Evolutionary conservation across 2,888 invertebrate species (phyloP), one percentile per base, ranked within the genome.

Genomic region (Drosophila pseudotakahashii): DNA sequence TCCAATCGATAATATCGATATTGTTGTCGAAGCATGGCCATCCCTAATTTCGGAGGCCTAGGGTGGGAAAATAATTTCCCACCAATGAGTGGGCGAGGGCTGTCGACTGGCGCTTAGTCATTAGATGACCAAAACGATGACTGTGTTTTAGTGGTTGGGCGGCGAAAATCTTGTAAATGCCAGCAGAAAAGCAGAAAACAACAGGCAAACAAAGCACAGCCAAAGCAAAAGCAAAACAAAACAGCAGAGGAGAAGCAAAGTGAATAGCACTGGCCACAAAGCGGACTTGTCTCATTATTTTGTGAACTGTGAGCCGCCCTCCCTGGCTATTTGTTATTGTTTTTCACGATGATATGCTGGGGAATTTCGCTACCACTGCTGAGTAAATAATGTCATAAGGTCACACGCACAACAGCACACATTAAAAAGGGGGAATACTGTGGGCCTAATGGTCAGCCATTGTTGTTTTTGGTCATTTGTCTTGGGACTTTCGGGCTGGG

Each of bases 281-380:
- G 41, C 62, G 68, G 53, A 73, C 52, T 58, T 58, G 66, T 58
- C 72, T 72, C 73, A 63, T 71, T 71, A 71, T 72, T 72, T 63
- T 63, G 50, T 45, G 63, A 55, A 55, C 51, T 63, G 50, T 45
- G 63, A 57, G 64, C 51, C 30, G 34, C 37, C 51, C 23, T 34
- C 32, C 52, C 26, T 37, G 53, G 39, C 48, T 47, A 60, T 66
- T 73, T 73, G 52, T 48, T 51, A 53, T 52, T 61, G 53, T 70
- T 41, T 57, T 48, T 42, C 16, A n/a, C 58, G 51, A 63, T 62
- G 62, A 62, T 63, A 50, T 48, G 62, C 62, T 50, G 39, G 62
- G 61, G 62, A 61, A 62, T 62, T 59, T 61, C 42, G 34, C 26
- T 36, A 44, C 42, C 34, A 23, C 13, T 14, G 44, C 23, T 10